These are phyloP conservation scores for Peromyscus eremicus DNA, from an alignment of 2,797 vertebrate species.

Conservation along the genomic window DNA sequence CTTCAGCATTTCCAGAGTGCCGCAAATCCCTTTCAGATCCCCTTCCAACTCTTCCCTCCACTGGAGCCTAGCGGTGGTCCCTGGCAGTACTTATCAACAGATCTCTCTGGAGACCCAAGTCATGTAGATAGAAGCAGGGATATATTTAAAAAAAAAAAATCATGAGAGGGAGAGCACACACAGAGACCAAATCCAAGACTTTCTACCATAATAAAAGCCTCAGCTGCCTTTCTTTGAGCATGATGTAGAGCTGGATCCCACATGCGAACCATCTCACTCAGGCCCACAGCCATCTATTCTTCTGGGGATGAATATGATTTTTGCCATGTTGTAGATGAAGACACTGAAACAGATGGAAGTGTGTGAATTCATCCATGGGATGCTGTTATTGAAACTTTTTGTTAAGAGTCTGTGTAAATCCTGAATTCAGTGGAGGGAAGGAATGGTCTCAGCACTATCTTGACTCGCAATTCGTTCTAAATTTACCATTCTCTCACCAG, in stretches of 20 bases:
- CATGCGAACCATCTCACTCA: background rate
- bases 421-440: background rate
- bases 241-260: rapidly evolving
- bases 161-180: background rate
- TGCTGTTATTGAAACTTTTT: background rate
- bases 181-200: background rate
- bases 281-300: background rate
- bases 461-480: slow-evolving; percentile 52
- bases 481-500: slow-evolving; percentile 56
- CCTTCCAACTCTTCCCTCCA: background rate
- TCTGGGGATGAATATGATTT: background rate
- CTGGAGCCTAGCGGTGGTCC: background rate
- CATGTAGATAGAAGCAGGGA: background rate
- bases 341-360: background rate
- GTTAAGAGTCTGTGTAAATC: background rate
- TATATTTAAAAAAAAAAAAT: background rate
- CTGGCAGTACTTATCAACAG: background rate
- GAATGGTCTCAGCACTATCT: background rate
- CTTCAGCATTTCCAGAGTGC: background rate
- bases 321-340: background rate
- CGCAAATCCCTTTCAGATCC: background rate
- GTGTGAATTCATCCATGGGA: background rate
- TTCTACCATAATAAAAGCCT: background rate
- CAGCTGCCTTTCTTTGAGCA: background rate
- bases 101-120: background rate